Base-by-base conservation (phyloP, 2,888 invertebrate genomes). In the Podabrus alpinus region DNA sequence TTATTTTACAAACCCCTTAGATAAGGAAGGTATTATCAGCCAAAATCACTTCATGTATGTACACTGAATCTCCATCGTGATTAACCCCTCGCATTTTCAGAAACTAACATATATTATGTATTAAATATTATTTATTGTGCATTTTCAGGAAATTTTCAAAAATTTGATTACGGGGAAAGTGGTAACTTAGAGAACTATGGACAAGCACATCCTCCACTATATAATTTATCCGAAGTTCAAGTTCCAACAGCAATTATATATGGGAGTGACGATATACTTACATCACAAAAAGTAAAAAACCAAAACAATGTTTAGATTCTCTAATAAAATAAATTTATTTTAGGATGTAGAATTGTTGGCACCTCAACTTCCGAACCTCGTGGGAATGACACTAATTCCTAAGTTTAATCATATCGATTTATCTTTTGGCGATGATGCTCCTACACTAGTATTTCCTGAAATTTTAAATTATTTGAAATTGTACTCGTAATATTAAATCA, bases 131-230 rank as follows among this genome's bases (percentile, higher is more conserved):
- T 15, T 25, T 5, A n/a, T 24, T 25, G 15, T 13, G 10, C 11
- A 11, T 59, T 66, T 67, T 16, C 17, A 66, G 71, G 60, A 9
- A 15, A n/a, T 17, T 75, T 71, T 25, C 68, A 66, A 19, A 62
- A 59, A 64, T 64, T 5, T 9, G 62, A 64, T 64, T 21, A 64
- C 11, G 62, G 62, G 0, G 10, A 1, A 3, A 0, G 21, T 13
- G 17, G 21, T 7, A 64, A 64, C 21, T 19, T 19, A 15, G 21
- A 64, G 11, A 19, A 13, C 7, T 64, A 64, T 19, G 62, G 62
- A 9, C 62, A 64, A 64, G n/a, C 19, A 21, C 10, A n/a, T 13
- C 13, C 62, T 9, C 62, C 62, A 17, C 3, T 19, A 5, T 64
- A 64, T 5, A 64, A 64, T 64, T 19, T 64, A 64, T 19, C 62